A percentile compares a stretch with the other conserved stretches of the same genome.
phyloP scores from a whole-genome alignment of 1,140 invertebrate species.

The Melipona quadrifasciata region DNA sequence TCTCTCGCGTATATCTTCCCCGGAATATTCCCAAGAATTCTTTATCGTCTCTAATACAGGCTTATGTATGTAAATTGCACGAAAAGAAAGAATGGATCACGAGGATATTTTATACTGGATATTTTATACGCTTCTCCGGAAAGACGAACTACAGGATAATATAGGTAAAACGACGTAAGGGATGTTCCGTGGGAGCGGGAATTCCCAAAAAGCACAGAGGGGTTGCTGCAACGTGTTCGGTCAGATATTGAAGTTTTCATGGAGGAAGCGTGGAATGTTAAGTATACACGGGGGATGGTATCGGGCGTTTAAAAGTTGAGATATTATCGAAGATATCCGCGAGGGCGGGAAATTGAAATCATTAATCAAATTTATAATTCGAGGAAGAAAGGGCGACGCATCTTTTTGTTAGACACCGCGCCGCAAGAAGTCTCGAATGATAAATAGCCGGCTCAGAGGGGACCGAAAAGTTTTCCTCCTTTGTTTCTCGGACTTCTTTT shows the following conservation, averaged over 20 bases:
- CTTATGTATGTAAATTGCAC: background rate
- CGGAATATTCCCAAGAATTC: background rate
- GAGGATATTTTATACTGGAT: background rate
- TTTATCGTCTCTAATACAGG: background rate
- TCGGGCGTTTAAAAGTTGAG: background rate
- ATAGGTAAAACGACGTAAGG: background rate
- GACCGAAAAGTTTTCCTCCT: background rate
- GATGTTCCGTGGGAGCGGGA: background rate
- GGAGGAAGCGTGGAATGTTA: background rate
- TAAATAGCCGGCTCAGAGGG: slow-evolving; percentile 1
- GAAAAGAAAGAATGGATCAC: background rate
- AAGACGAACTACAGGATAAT: background rate
- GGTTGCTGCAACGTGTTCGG: background rate
- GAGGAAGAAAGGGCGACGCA: background rate
- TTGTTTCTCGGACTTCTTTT: slow-evolving; percentile 10
- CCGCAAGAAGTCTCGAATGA: slow-evolving; percentile 6
- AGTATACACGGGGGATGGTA: background rate
- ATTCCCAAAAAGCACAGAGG: background rate
- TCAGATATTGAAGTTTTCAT: background rate
- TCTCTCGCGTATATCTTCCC: too few species aligned
- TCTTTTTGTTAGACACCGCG: background rate
- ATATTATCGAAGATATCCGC: background rate
- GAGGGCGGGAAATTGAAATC: background rate
- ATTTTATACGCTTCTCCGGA: background rate
- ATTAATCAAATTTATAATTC: slow-evolving; percentile 23